phyloP scores from a whole-genome alignment of 2,888 invertebrate genomes.

The Unio pictorum region DNA sequence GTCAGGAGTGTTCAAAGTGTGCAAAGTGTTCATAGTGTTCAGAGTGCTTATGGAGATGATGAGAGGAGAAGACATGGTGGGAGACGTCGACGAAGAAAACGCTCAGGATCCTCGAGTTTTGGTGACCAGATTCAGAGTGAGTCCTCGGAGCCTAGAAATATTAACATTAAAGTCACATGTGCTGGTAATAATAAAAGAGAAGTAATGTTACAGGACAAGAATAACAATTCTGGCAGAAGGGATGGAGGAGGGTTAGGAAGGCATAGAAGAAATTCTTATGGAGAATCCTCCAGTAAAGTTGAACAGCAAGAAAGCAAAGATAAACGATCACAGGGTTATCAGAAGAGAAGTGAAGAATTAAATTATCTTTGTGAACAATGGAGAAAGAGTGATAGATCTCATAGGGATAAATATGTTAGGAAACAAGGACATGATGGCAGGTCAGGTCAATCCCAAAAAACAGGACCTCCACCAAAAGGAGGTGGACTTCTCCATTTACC shows the following conservation, averaged over 20 bases:
- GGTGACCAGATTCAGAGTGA: slow-evolving; percentile 24
- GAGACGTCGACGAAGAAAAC: slow-evolving; percentile 16
- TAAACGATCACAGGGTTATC: slow-evolving; percentile 12
- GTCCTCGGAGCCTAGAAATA: slow-evolving; percentile 15
- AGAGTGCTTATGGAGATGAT: slow-evolving; percentile 30
- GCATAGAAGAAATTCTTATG: slow-evolving; percentile 10
- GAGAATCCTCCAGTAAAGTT: slow-evolving; percentile 2
- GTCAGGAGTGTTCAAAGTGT: slow-evolving; percentile 43
- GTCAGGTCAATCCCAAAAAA: slow-evolving; percentile 6
- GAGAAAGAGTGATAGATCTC: slow-evolving; percentile 11
- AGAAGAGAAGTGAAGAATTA: slow-evolving; percentile 7
- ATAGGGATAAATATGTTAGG: slow-evolving; percentile 7
- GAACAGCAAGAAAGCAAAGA: slow-evolving; percentile 25
- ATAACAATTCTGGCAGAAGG: slow-evolving; percentile 6
- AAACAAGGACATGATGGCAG: slow-evolving; percentile 1
- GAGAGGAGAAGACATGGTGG: slow-evolving; percentile 26
- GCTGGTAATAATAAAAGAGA: slow-evolving; percentile 24
- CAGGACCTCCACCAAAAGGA: slow-evolving; percentile 15
- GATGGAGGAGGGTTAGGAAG: slow-evolving; percentile 4
- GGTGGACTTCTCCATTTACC: slow-evolving; percentile 48
- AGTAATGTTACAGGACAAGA: slow-evolving; percentile 23
- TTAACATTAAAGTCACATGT: slow-evolving; percentile 25
- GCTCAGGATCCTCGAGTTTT: slow-evolving; percentile 18
- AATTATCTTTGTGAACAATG: slow-evolving; percentile 1
- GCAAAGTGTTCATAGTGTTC: slow-evolving; percentile 35